phyloP scores from a whole-genome alignment of 2,113 vertebrate species.

The Furnarius figulus region DNA sequence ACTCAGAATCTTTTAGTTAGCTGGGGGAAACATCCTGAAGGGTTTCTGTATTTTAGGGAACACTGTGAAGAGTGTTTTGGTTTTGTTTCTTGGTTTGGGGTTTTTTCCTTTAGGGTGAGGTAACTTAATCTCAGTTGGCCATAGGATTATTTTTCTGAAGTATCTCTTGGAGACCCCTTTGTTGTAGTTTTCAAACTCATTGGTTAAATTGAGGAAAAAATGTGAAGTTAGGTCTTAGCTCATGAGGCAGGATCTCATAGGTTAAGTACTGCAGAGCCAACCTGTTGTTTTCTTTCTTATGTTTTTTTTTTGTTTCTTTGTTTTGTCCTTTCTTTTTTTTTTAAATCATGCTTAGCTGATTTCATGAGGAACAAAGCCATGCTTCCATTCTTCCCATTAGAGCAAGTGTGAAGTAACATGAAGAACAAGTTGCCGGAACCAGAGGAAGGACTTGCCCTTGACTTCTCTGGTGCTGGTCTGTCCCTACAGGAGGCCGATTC shows the following conservation, averaged over 20 bases:
- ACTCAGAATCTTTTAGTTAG: neutral
- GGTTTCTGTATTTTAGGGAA: neutral
- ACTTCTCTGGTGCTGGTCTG: neutral
- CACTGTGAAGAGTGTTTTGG: neutral
- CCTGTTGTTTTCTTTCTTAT: neutral
- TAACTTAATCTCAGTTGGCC: neutral
- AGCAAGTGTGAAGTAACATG: neutral
- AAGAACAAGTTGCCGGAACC: neutral
- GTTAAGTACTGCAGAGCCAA: neutral
- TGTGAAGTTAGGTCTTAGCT: neutral
- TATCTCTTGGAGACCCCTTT: neutral
- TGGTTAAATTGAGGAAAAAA: neutral
- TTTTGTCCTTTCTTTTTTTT: too few species aligned
- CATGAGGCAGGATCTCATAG: neutral
- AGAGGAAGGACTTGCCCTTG: neutral
- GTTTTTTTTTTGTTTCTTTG: too few species aligned
- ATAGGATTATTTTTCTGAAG: accelerated
- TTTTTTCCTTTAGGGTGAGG: neutral
- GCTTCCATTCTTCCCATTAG: neutral
- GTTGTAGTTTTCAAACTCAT: neutral
- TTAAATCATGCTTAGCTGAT: neutral
- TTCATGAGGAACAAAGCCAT: neutral
- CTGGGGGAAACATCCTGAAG: neutral
- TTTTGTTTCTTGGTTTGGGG: accelerated
- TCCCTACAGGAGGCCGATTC: neutral